phyloP scores from a whole-genome alignment of 2,113 vertebrate species.

The Myotis davidii region DNA sequence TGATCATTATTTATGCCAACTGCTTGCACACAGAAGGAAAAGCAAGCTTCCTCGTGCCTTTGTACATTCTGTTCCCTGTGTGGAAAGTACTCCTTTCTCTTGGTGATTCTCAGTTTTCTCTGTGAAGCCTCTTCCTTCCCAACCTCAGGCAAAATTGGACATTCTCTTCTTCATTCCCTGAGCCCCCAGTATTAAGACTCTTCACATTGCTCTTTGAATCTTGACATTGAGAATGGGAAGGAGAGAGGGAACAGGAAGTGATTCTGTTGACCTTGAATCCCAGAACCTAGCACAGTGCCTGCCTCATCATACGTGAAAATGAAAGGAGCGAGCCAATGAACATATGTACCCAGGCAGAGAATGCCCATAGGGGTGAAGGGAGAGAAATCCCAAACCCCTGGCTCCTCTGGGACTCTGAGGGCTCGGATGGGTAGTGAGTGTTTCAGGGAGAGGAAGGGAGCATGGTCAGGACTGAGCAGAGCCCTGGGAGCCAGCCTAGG shows the following conservation, averaged over 20 bases:
- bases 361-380: background rate
- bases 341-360: background rate
- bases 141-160: background rate
- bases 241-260: no score
- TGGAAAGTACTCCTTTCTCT: background rate
- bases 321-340: background rate
- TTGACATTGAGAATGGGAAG: background rate
- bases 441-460: background rate
- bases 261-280: background rate
- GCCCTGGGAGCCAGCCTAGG: background rate
- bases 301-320: background rate
- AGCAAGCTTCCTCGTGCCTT: background rate
- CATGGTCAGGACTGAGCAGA: background rate
- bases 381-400: accelerated
- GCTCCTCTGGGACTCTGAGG: background rate
- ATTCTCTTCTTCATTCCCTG: background rate
- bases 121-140: background rate
- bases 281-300: background rate
- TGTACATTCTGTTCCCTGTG: background rate
- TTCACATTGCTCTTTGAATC: background rate
- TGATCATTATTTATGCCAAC: background rate
- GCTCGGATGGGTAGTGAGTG: accelerated
- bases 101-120: background rate
- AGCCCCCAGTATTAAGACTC: background rate
- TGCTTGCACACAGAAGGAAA: background rate